Conservation (phyloP, 2,888 invertebrate genomes). For the Eupithecia inturbata region DNA sequence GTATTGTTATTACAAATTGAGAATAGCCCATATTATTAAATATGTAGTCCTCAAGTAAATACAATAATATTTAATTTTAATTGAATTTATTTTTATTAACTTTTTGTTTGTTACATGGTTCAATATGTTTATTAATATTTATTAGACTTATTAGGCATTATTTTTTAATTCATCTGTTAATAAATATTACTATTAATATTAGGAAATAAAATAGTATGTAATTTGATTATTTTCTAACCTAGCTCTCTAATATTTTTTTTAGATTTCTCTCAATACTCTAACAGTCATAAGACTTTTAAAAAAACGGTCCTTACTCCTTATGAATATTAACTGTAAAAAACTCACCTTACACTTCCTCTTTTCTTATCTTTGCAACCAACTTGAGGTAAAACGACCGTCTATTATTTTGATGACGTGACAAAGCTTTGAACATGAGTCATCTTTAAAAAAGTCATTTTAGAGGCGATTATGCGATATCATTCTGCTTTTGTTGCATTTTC, state of each 20-base stretch:
- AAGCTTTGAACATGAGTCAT: slow-evolving; percentile 65
- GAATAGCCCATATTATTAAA: too few species aligned
- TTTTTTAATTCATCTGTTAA: too few species aligned
- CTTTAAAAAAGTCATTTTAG: slow-evolving; percentile 56
- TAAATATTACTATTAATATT: too few species aligned
- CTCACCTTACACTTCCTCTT: slow-evolving; percentile 45
- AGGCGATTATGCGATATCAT: slow-evolving; percentile 54
- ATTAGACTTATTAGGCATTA: too few species aligned
- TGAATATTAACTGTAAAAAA: background rate
- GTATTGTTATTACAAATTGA: too few species aligned
- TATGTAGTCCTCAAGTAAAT: too few species aligned
- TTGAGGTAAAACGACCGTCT: slow-evolving; percentile 63
- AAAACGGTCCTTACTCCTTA: background rate
- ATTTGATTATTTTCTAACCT: background rate
- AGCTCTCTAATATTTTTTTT: background rate
- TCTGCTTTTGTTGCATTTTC: slow-evolving; percentile 53
- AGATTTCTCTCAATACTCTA: background rate
- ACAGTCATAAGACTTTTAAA: background rate
- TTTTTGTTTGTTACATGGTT: too few species aligned
- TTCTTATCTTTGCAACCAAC: slow-evolving; percentile 63
- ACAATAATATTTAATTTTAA: too few species aligned
- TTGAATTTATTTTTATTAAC: too few species aligned
- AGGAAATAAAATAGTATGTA: too few species aligned
- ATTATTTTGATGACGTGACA: slow-evolving; percentile 73
- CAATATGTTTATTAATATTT: too few species aligned